phyloP scores from a whole-genome alignment of 2,888 invertebrate genomes.

The Ptychoptera contaminata region DNA sequence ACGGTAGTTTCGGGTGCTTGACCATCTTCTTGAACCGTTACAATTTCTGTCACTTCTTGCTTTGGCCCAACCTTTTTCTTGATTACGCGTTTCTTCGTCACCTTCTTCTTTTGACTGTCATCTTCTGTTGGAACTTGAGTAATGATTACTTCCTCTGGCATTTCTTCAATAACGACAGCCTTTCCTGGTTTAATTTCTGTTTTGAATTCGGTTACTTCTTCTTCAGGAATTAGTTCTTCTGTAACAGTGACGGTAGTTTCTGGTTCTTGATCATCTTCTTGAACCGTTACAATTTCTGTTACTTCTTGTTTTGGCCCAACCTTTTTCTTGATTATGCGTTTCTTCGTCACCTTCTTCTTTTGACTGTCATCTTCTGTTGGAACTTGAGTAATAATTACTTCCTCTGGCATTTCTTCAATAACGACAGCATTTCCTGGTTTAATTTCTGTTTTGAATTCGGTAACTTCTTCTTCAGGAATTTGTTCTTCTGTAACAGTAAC shows the following conservation, averaged over 20 bases:
- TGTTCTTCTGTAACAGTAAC: too few relatives aligned
- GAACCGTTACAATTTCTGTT: constrained; percentile 27
- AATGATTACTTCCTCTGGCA: constrained; percentile 10
- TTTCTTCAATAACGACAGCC: constrained; percentile 16
- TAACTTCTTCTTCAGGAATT: too few relatives aligned
- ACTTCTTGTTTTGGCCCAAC: constrained; percentile 30
- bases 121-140: constrained; percentile 19
- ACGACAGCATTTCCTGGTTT: constrained; percentile 16
- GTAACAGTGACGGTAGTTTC: constrained; percentile 30
- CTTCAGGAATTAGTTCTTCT: constrained; percentile 20
- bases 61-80: constrained; percentile 18
- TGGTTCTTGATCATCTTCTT: constrained; percentile 28
- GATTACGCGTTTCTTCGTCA: constrained; percentile 18
- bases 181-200: constrained; percentile 8
- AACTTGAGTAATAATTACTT: constrained; percentile 11
- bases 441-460: constrained; percentile 12
- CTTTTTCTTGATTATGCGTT: constrained; percentile 26
- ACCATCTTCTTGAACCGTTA: constrained; percentile 20
- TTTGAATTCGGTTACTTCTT: constrained; percentile 11
- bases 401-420: constrained; percentile 16
- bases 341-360: constrained; percentile 25
- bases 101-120: constrained; percentile 18
- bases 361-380: constrained; percentile 18
- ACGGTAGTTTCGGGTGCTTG: constrained; percentile 14
- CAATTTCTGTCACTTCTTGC: constrained; percentile 16